Evolutionary conservation across 2,888 invertebrate species (phyloP), one percentile per base, ranked within the genome.

Genomic region (Peribatodes rhomboidaria): DNA sequence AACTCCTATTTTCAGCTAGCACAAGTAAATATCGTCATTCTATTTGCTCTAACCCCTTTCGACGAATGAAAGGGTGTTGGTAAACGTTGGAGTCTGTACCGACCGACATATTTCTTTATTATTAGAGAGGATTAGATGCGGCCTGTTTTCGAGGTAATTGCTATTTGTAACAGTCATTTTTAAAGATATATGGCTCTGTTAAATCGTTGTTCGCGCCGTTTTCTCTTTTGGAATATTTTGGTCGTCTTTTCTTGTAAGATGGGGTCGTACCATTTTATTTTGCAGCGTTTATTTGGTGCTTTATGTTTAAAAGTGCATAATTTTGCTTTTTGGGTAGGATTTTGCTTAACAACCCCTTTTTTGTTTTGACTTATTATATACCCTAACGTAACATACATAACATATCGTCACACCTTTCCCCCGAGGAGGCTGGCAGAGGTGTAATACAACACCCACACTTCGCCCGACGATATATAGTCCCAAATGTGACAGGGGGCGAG

Each of bases 81-180:
- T 63, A 64, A 72, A 64, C 67, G 68, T 63, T 66, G 47, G 52
- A 65, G 66, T 55, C 58, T 52, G 44, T 49, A 67, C 64, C 68
- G 69, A 72, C 76, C 77, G 76, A 76, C 74, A 77, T 76, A 77
- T 73, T 75, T 78, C 75, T 75, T 75, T 78, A 75, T 81, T 77
- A 77, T 74, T 68, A 64, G 58, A 61, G 63, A 67, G 71, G 57
- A 72, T 75, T 74, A 80, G 72, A 72, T 66, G 71, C 70, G 67
- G 69, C 67, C 61, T 73, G 73, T 75, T 73, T 71, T 71, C 71
- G 55, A 65, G 66, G 72, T 78, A 82, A 83, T 80, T 78, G 79
- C 76, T 80, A 82, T 84, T 84, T 83, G 82, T 82, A 75, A 72
- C 70, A 67, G 77, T 74, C 75, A 82, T 84, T 82, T n/a, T 79